Evolutionary conservation across 30 jellyfish, hydroid and myxozoan species (phyloP).

Genomic region (Nemopilema nomurai): DNA sequence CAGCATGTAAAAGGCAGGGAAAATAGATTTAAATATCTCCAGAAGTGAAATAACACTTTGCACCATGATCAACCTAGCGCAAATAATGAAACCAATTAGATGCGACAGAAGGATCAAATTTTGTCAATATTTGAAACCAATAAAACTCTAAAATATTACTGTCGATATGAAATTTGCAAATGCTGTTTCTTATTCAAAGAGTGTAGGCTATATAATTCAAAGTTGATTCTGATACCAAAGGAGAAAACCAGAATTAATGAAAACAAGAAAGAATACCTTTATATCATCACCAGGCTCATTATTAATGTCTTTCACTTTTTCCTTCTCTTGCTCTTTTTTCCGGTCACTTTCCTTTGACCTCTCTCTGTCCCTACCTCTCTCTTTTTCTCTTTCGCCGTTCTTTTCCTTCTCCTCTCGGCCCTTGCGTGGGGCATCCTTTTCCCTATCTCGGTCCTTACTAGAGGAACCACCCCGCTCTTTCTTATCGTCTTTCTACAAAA

Average conservation of each 20-base stretch:
- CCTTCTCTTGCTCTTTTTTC: conserved; percentile 22
- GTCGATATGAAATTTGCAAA: too few species aligned
- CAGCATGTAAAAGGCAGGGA: too few species aligned
- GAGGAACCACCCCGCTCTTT: conserved; percentile 44
- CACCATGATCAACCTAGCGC: too few species aligned
- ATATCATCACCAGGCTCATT: not conserved
- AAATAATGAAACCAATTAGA: not conserved
- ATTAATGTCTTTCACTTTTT: conserved; percentile 17
- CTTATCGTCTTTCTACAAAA: conserved; percentile 39
- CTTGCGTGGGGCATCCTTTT: conserved; percentile 35
- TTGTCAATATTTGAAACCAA: too few species aligned
- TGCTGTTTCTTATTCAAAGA: too few species aligned
- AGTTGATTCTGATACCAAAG: too few species aligned
- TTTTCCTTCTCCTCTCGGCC: conserved; percentile 57
- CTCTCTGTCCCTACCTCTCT: conserved; percentile 36
- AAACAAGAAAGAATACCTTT: not conserved
- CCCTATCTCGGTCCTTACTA: conserved; percentile 18
- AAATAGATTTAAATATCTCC: too few species aligned
- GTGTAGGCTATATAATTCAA: too few species aligned
- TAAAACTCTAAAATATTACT: too few species aligned
- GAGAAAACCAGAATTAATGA: not conserved
- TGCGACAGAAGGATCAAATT: too few species aligned
- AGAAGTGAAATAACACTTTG: too few species aligned
- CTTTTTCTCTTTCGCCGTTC: conserved; percentile 51
- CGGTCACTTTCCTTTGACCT: conserved; percentile 16